Percentiles rank a stretch among this genome's conserved stretches.
phyloP scores from a whole-genome alignment of 2,888 invertebrate genomes.

The Tenthredo notha region DNA sequence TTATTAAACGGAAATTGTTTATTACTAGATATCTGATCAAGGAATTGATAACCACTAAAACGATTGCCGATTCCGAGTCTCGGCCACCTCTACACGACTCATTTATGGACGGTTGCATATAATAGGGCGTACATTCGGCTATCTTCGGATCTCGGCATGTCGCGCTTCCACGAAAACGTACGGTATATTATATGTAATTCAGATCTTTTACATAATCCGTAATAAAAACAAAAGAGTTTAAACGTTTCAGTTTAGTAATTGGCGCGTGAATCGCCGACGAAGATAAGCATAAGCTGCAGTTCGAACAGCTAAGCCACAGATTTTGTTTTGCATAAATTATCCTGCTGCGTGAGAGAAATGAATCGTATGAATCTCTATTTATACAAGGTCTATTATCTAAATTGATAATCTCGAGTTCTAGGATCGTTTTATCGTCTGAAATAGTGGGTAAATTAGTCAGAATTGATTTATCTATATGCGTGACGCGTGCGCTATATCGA shows the following conservation, averaged over 20 bases:
- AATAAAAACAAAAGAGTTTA: not conserved
- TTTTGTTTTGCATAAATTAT: not conserved
- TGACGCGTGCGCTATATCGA: constrained; percentile 31
- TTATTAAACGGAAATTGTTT: no score
- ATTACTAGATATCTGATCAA: no score
- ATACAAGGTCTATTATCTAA: constrained; percentile 12
- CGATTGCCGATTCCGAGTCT: no score
- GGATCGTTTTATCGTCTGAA: constrained; percentile 22
- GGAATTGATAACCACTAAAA: no score
- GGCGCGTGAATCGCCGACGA: not conserved
- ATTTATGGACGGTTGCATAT: no score
- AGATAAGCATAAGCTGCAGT: not conserved
- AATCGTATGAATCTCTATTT: not conserved
- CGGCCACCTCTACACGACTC: no score
- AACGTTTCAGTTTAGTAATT: not conserved
- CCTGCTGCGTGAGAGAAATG: not conserved
- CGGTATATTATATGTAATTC: not conserved
- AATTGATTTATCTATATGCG: constrained; percentile 27
- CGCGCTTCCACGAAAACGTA: no score
- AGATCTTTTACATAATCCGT: not conserved
- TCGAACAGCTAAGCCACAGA: not conserved
- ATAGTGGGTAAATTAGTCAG: constrained; percentile 14
- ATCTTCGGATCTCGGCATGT: no score
- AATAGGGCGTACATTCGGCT: no score
- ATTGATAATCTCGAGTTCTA: constrained; percentile 3